Base-by-base conservation (phyloP, 2,797 vertebrate genomes). In the Notoglanidium macrostoma region DNA sequence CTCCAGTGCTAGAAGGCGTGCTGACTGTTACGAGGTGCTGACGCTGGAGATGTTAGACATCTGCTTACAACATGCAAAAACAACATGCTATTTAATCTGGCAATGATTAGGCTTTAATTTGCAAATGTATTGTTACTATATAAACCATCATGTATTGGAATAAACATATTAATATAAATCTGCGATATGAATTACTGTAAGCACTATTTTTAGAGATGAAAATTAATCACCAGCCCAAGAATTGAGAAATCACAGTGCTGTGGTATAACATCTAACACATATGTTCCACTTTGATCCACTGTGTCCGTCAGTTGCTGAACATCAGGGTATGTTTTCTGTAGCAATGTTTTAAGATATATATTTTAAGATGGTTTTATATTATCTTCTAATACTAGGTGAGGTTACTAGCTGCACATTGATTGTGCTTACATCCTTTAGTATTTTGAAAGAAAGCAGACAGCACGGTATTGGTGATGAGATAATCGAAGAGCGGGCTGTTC, bases 391-490 rank as follows among this genome's bases (percentile, higher is more conserved):
- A 63, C 79, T 63, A n/a, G 5, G 23, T 26, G 7, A 57, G 55
- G 32, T 26, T 44, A 6, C 35, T 72, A 51, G 61, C 80, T 80
- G 55, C 44, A 19, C 79, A 86, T 65, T 87, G 51, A 88, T 84
- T 84, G 54, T 84, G 46, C 80, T 80, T 86, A 59, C 26, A 70
- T 51, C 59, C 57, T 15, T 78, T 54, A 70, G 49, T 68, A 40
- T 40, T 80, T 40, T 35, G 51, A 84, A 83, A 83, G 51, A 86
- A 83, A 86, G 72, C 59, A 32, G 65, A 55, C 74, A 86, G 87
- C 46, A 61, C 51, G 23, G 26, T 55, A 84, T 87, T 78, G 29
- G 85, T 68, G 57, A 77, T 90, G 83, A 86, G 87, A 88, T 89
- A 88, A 87, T 91, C 12, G 67, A 23, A 85, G 74, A 81, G 63